These are phyloP conservation scores for Plebejus argus DNA, from an alignment of 2,888 invertebrate species.

Conservation along the genomic window DNA sequence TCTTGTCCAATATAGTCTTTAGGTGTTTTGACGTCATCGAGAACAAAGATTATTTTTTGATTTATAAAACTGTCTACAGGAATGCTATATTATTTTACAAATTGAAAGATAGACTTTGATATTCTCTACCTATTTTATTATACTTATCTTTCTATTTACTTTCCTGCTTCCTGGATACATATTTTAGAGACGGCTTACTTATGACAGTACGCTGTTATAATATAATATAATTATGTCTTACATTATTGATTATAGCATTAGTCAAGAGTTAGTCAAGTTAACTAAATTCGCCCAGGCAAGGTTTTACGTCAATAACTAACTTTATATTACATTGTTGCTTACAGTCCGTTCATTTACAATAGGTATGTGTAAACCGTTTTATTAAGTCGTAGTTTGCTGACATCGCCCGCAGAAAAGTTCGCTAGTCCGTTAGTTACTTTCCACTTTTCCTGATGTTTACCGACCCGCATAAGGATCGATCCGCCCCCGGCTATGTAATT, in stretches of 20 bases:
- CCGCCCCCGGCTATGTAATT: constrained; percentile 54
- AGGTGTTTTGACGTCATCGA: neutral
- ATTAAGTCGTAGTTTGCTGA: constrained; percentile 58
- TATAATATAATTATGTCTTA: no score
- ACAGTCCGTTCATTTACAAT: neutral
- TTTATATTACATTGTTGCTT: neutral
- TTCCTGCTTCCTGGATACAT: no score
- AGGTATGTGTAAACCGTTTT: neutral
- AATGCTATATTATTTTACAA: no score
- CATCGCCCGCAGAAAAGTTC: constrained; percentile 73
- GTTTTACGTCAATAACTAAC: neutral
- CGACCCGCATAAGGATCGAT: constrained; percentile 68
- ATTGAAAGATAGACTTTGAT: no score
- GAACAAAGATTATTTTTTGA: neutral
- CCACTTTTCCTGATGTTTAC: constrained; percentile 64
- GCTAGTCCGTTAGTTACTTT: constrained; percentile 57
- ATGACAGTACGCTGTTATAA: no score
- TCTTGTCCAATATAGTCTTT: neutral
- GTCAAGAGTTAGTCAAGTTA: neutral
- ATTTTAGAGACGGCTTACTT: no score
- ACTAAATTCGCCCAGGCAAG: neutral
- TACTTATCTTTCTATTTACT: no score
- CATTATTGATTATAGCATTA: no score
- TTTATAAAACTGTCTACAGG: no score
- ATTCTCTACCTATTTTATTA: no score